Percentiles rank a stretch among this genome's conserved stretches.
Conservation (phyloP, 1,140 invertebrate species). For the Doryteuthis pealeii region DNA sequence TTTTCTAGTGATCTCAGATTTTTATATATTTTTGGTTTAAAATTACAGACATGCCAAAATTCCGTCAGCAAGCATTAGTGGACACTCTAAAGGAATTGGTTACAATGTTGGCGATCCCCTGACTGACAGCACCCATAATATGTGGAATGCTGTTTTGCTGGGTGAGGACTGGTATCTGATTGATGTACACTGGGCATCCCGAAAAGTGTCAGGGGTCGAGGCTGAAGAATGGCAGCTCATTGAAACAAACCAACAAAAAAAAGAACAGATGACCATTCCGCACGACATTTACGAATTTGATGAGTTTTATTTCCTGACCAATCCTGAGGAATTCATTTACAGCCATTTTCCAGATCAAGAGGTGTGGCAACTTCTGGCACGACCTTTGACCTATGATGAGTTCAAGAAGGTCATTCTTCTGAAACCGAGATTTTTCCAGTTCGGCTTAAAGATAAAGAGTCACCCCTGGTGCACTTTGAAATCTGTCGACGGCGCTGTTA, state of each 20-base stretch:
- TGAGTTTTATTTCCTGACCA: conserved; percentile 56
- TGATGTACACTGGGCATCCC: conserved; percentile 55
- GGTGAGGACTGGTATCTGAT: conserved; percentile 52
- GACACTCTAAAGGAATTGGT: conserved; percentile 56
- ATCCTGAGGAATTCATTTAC: conserved; percentile 48
- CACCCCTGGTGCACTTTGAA: conserved; percentile 36
- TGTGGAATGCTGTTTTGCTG: conserved; percentile 57
- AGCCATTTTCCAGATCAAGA: conserved; percentile 50
- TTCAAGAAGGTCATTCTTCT: conserved; percentile 46
- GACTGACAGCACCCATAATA: conserved; percentile 50
- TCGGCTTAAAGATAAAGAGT: conserved; percentile 39
- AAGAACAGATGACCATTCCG: conserved; percentile 40
- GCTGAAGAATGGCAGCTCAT: conserved; percentile 50
- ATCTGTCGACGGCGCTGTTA: conserved; percentile 41
- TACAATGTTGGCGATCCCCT: conserved; percentile 49
- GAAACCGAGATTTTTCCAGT: conserved; percentile 49
- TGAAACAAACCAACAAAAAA: conserved; percentile 42
- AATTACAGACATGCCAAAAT: conserved; percentile 49
- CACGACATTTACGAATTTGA: conserved; percentile 51
- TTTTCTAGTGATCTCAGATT: no score
- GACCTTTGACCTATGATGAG: conserved; percentile 32
- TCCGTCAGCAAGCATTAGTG: conserved; percentile 51
- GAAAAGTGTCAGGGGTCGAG: conserved; percentile 49
- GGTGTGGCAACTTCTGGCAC: conserved; percentile 47
- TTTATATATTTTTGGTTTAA: no score